Percentiles rank a stretch among this genome's conserved stretches.
These are phyloP conservation scores for Pithys albifrons DNA, from an alignment of 2,113 vertebrate genomes.

Conservation along the genomic window DNA sequence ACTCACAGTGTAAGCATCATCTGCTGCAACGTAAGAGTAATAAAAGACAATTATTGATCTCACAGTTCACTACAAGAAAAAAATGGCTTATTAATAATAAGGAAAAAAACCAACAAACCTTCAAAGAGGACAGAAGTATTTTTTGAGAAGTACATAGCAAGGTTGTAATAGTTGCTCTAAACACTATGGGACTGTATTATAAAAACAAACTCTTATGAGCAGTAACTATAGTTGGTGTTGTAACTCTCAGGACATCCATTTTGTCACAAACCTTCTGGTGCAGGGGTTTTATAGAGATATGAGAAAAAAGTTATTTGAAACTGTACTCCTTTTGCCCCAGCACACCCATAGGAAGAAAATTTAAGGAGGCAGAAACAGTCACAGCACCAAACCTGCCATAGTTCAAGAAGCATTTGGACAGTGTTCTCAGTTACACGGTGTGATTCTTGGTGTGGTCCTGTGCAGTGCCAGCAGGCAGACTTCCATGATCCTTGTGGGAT, in stretches of 20 bases:
- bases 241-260: neutral
- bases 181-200: neutral
- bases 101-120: neutral
- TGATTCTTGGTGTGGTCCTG: neutral
- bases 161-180: neutral
- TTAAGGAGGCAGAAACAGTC: neutral
- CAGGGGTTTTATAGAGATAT: neutral
- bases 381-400: neutral
- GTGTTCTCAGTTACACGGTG: neutral
- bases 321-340: neutral
- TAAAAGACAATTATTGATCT: neutral
- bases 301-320: neutral
- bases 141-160: neutral
- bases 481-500: rapidly evolving
- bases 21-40: neutral
- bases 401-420: neutral
- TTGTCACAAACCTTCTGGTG: neutral
- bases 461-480: neutral
- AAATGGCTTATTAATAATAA: neutral
- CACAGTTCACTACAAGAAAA: neutral
- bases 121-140: neutral
- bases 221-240: neutral
- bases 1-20: neutral
- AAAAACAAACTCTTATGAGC: neutral
- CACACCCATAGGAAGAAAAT: neutral